Conservation (phyloP, 2,113 vertebrate genomes). For the Litocranius walleri region DNA sequence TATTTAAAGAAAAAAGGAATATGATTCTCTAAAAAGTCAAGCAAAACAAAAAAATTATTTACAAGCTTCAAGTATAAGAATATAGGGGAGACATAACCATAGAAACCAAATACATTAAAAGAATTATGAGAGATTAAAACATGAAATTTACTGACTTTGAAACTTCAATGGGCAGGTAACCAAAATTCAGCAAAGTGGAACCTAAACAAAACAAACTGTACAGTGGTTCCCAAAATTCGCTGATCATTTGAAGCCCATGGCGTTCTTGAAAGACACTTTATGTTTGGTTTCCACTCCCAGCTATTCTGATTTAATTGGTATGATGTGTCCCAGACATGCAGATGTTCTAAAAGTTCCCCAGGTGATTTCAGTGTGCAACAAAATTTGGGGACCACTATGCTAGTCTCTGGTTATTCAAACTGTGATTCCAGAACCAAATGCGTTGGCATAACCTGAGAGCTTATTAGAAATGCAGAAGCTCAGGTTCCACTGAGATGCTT, state of each 20-base stretch:
- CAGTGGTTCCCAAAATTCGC: background rate
- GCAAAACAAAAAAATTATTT: background rate
- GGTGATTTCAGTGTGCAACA: background rate
- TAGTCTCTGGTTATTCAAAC: background rate
- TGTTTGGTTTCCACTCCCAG: background rate
- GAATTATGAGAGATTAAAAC: background rate
- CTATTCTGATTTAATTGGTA: background rate
- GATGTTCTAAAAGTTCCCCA: background rate
- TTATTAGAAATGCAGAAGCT: background rate
- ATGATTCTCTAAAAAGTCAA: background rate
- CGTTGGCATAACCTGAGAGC: background rate
- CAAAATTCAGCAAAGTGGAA: conserved; percentile 43
- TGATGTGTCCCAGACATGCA: background rate
- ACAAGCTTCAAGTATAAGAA: background rate
- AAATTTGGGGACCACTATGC: background rate
- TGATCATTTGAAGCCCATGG: background rate
- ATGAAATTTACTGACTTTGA: conserved; percentile 28
- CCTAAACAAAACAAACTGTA: conserved; percentile 13
- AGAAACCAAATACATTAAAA: background rate
- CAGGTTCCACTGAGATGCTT: background rate
- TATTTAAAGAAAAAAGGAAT: background rate
- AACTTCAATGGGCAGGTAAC: conserved; percentile 35
- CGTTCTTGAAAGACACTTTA: background rate
- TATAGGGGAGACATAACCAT: background rate
- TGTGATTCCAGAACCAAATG: background rate